Evolutionary conservation across 2,888 invertebrate species (phyloP).

Genomic region (Tyria jacobaeae): DNA sequence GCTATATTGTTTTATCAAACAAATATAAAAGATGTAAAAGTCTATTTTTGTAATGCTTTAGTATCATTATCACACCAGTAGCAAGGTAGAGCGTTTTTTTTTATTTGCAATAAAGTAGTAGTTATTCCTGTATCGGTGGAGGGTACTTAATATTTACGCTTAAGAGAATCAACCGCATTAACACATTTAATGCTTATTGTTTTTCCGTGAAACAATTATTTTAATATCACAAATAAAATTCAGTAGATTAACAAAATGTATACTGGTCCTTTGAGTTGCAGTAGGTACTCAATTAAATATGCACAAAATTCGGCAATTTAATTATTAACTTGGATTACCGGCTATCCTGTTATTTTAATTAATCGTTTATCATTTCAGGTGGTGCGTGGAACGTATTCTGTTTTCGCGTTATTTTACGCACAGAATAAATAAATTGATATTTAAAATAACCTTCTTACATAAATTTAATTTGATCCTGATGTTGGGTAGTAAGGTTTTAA

Average conservation of each 20-base stretch:
- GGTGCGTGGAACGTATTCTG: slow-evolving; percentile 72
- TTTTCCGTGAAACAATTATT: slow-evolving; percentile 1
- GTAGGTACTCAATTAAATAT: slow-evolving; percentile 22
- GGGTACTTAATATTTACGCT: no score
- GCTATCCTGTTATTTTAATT: slow-evolving; percentile 36
- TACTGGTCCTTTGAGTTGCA: slow-evolving; percentile 28
- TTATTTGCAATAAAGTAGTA: no score
- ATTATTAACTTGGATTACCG: slow-evolving; percentile 40
- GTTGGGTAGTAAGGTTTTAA: no score
- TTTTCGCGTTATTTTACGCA: slow-evolving; percentile 75
- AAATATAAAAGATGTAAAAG: no score
- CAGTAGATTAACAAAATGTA: slow-evolving; percentile 16
- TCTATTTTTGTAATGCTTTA: no score
- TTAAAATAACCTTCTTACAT: no score
- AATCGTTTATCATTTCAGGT: slow-evolving; percentile 66
- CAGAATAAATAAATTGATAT: slow-evolving; percentile 55
- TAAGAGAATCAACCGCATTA: neutral
- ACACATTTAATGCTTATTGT: neutral
- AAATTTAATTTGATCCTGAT: no score
- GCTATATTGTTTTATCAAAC: no score
- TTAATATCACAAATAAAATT: slow-evolving; percentile 11
- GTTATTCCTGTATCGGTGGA: no score
- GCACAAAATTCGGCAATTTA: slow-evolving; percentile 27
- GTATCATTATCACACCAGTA: no score
- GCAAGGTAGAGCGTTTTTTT: no score